Evolutionary conservation across 2,113 vertebrate genomes (phyloP).

Genomic region (Pomatostomus ruficeps): DNA sequence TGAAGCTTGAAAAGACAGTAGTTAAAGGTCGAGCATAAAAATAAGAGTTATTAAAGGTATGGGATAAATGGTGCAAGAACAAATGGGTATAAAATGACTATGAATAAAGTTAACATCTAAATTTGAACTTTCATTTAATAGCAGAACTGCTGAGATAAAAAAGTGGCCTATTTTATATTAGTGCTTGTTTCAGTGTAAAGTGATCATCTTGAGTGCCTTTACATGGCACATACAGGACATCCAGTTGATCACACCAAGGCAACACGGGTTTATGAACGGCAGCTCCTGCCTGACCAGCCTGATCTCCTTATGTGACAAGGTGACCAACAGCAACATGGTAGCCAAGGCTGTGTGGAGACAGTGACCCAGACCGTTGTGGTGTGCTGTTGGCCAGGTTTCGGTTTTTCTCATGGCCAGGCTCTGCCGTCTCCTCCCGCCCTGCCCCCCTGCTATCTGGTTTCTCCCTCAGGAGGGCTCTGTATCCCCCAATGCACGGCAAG

Average conservation of each 20-base stretch:
- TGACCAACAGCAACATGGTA: background rate
- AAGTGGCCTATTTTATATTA: background rate
- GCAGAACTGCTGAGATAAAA: background rate
- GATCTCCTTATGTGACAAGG: background rate
- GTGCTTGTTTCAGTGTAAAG: background rate
- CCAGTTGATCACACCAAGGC: background rate
- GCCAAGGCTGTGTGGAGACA: background rate
- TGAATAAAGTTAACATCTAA: background rate
- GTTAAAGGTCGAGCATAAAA: background rate
- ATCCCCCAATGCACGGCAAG: too few species aligned
- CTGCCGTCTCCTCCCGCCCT: too few species aligned
- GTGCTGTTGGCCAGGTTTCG: too few species aligned
- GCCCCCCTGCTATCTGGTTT: too few species aligned
- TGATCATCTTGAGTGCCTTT: background rate
- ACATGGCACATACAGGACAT: too few species aligned
- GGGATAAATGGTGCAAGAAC: background rate
- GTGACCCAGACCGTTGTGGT: too few species aligned
- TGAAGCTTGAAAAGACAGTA: background rate
- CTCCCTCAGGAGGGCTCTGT: too few species aligned
- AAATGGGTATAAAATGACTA: background rate
- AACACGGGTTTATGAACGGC: background rate
- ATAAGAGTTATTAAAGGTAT: background rate
- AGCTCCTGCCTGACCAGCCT: background rate
- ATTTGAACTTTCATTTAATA: background rate
- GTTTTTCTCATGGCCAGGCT: too few species aligned